Conservation (phyloP, 2,797 vertebrate genomes). For the Morelia viridis region DNA sequence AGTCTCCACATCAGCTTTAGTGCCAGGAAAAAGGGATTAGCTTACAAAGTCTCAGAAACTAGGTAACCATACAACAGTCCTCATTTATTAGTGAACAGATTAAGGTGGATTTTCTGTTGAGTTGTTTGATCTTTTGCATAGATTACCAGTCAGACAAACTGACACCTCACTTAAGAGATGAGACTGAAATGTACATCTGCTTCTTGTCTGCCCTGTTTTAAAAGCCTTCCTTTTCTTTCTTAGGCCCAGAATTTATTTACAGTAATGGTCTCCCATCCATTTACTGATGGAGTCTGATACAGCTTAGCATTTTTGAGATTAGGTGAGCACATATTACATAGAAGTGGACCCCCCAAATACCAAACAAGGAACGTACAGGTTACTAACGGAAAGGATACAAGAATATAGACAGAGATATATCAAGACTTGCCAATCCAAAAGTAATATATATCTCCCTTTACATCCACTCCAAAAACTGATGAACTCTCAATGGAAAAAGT, state of each 20-base stretch:
- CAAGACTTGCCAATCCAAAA: no score
- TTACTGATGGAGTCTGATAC: neutral
- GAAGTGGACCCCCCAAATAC: neutral
- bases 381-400: no score
- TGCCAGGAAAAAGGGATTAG: neutral
- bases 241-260: neutral
- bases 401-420: no score
- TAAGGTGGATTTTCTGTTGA: neutral
- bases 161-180: neutral
- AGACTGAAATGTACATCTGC: neutral
- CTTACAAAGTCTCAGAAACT: neutral
- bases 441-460: no score
- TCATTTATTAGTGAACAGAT: neutral
- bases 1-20: neutral
- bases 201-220: neutral
- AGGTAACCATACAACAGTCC: neutral
- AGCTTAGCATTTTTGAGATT: neutral
- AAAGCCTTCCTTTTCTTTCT: neutral
- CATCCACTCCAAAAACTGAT: no score
- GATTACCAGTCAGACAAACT: neutral
- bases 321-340: neutral
- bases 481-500: no score
- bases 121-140: neutral
- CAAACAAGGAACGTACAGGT: neutral
- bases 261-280: neutral